Evolutionary conservation across 64 coral and sea anemone species (phyloP), one percentile per base, ranked within the genome.

Genomic region (Porites lutea): DNA sequence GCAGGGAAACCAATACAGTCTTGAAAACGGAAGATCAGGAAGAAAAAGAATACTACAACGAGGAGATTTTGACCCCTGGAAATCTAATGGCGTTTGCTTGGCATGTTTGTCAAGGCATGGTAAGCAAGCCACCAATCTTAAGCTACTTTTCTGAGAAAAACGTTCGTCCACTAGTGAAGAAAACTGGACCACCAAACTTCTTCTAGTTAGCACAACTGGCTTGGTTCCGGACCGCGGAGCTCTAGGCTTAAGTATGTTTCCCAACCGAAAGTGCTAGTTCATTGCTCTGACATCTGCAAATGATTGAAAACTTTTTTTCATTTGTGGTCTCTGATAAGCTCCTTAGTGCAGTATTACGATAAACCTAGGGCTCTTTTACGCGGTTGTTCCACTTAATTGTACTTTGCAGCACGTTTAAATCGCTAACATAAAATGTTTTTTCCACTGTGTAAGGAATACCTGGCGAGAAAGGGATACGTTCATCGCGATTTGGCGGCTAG

Each of bases 71-170:
- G 46, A 93, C 91, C 59, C 85, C 82, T 43, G 91, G 82, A 23
- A 83, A 87, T 48, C 46, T 93, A 46, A 93, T 93, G 83, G 91
- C 91, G 14, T 93, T 93, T 79, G 91, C 91, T 49, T 93, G 91
- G 91, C 91, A 93, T 87, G 76, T 93, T 19, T 63, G 71, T 45
- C 71, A 87, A 60, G 91, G 82, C 78, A 93, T 93, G 91, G 91
- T 93, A 87, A 87, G 91, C 1, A 16, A 18, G 13, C 18, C 18
- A 54, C 0, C 16, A 77, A 27, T 77, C 19, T 47, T 6, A 58
- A 55, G 6, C 2, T 16, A 82, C 8, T 8, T 12, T 19, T 4
- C 13, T 48, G 11, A 74, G 27, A 74, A 47, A 44, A 10, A 2
- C 71, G 8, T 4, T 1, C 19, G 14, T 22, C 69, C 12, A 72